A percentile compares a stretch with the other conserved stretches of the same genome.
phyloP scores from a whole-genome alignment of 2,797 vertebrate species.

The Peromyscus nudipes region DNA sequence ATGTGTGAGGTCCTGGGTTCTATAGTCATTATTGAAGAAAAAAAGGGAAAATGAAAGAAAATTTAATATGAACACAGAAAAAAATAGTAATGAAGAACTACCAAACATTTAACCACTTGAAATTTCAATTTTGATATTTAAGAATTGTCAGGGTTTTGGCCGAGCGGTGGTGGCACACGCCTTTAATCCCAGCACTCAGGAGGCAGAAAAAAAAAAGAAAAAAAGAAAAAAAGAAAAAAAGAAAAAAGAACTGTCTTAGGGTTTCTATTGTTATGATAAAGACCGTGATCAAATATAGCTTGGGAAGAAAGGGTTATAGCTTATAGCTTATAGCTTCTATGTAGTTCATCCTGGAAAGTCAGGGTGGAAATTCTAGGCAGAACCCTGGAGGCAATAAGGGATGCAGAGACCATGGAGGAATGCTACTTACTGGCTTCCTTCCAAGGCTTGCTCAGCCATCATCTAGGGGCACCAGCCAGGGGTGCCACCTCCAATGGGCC shows the following conservation, averaged over 20 bases:
- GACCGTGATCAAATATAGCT: not conserved
- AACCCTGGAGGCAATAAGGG: not conserved
- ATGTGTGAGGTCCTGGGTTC: not conserved
- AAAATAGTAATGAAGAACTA: not conserved
- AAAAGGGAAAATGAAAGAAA: not conserved
- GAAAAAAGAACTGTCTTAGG: too few species aligned
- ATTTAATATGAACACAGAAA: not conserved
- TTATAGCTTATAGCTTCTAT: not conserved
- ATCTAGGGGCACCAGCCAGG: not conserved
- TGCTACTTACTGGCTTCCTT: not conserved
- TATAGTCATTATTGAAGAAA: not conserved
- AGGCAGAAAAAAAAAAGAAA: too few species aligned
- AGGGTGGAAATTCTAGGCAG: not conserved
- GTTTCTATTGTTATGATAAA: not conserved
- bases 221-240: too few species aligned
- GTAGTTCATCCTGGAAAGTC: not conserved
- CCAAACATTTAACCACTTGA: not conserved
- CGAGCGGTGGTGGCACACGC: too few species aligned
- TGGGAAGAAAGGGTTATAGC: too few species aligned
- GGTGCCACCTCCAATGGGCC: not conserved
- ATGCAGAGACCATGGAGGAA: not conserved
- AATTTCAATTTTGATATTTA: not conserved
- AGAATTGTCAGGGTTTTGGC: not conserved
- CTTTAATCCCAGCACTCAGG: too few species aligned
- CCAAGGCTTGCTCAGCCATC: not conserved